Evolutionary conservation across 2,113 vertebrate species (phyloP).

Genomic region (Mustela nigripes): DNA sequence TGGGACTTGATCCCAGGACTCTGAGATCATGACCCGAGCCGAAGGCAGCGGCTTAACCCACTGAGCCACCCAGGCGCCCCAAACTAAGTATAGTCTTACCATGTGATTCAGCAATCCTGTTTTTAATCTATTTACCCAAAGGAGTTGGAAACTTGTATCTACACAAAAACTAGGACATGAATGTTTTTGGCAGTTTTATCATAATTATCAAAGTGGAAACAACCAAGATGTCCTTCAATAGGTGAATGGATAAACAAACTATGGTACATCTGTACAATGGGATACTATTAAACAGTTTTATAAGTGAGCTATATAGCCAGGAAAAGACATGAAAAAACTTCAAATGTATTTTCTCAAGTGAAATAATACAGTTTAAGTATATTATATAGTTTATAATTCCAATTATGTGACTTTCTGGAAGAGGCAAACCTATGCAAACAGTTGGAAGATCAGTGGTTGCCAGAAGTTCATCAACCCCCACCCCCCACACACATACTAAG

Average conservation of each 20-base stretch:
- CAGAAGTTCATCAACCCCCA: neutral
- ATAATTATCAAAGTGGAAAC: neutral
- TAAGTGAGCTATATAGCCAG: neutral
- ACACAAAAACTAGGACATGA: neutral
- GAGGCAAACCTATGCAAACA: neutral
- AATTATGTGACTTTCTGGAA: neutral
- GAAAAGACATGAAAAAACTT: neutral
- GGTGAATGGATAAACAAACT: too few species aligned
- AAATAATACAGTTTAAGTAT: neutral
- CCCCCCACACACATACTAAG: neutral
- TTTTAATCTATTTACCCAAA: neutral
- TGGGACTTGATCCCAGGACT: too few species aligned
- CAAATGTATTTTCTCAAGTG: neutral
- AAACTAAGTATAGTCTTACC: neutral
- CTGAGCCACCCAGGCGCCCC: too few species aligned
- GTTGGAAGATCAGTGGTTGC: neutral
- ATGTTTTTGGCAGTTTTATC: constrained; percentile 17
- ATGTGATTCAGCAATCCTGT: neutral
- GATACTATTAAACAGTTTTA: neutral
- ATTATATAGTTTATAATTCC: neutral
- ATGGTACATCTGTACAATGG: neutral
- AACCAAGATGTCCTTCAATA: neutral
- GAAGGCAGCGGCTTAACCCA: too few species aligned
- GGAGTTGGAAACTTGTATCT: neutral
- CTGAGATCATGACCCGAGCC: too few species aligned